Evolutionary conservation across 37 sponge, comb jelly and placozoan genomes (phyloP), one percentile per base, ranked within the genome.

Genomic region (Aplysina aerophoba): DNA sequence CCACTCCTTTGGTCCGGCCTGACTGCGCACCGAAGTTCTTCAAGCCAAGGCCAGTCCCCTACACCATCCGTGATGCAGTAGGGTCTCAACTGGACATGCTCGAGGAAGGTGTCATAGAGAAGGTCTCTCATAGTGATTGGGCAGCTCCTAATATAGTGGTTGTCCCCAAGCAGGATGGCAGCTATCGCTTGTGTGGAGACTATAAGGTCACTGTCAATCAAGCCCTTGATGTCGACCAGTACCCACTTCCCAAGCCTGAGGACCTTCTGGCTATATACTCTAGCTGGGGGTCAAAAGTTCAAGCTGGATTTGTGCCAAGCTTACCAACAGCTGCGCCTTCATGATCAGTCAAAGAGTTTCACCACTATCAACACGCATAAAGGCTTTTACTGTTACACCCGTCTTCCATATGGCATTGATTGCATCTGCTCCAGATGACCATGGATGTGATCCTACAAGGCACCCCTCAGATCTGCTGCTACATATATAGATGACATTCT

Each of bases 121-220:
- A 67, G 69, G 69, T 67, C 22, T 16, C n/a, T n/a, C 69, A n/a
- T 22, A 67, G 69, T 67, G 69, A 67, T 13, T 67, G 69, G 69
- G 69, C 69, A 25, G 28, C 69, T 14, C 69, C 28, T 16, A n/a
- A n/a, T n/a, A 67, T 67, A 14, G n/a, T n/a, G n/a, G n/a, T n/a
- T n/a, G n/a, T n/a, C n/a, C n/a, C n/a, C n/a, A n/a, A n/a, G n/a
- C n/a, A 67, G 28, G 79, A 77, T 77, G 83, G 65, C 21, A n/a
- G n/a, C 12, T 19, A 24, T 50, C 28, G 82, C n/a, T 20, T 81
- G 24, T 81, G 82, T 58, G 61, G n/a, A 17, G 82, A 81, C 27
- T 81, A 59, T 60, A 81, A 81, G 58, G 82, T 81, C 14, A 81
- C 82, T 15, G 16, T 81, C n/a, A 81, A 81, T 81, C 60, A 22